These are phyloP conservation scores for Drosophila rellima DNA, from an alignment of 2,888 invertebrate species.

Conservation along the genomic window DNA sequence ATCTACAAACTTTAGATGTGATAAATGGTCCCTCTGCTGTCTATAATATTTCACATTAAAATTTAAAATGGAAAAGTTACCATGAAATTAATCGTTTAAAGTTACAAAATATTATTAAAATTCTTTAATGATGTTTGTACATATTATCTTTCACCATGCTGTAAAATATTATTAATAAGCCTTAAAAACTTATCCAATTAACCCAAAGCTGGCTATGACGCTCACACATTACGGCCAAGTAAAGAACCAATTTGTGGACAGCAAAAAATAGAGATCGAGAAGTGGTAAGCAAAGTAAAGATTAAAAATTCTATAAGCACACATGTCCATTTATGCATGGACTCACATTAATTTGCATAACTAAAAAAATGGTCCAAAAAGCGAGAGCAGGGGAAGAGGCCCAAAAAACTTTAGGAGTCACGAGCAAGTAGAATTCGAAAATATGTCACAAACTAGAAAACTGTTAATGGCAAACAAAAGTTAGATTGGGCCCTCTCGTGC, in stretches of 20 bases:
- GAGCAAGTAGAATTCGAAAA: slow-evolving; percentile 47
- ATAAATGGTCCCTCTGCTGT: background rate
- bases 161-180: slow-evolving; percentile 7
- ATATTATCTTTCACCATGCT: background rate
- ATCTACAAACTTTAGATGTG: no score
- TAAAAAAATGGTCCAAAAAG: slow-evolving; percentile 59
- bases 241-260: slow-evolving; percentile 4
- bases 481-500: slow-evolving; percentile 35
- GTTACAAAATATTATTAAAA: background rate
- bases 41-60: background rate
- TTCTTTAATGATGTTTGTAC: background rate
- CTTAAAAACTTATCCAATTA: slow-evolving; percentile 57
- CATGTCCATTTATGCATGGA: slow-evolving; percentile 68
- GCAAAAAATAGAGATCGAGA: slow-evolving; percentile 1
- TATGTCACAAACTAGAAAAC: slow-evolving; percentile 75
- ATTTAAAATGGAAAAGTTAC: background rate
- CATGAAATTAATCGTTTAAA: background rate
- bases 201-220: slow-evolving; percentile 1
- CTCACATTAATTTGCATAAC: slow-evolving; percentile 81
- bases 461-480: slow-evolving; percentile 63
- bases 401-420: slow-evolving; percentile 47
- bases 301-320: slow-evolving; percentile 71
- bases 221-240: slow-evolving; percentile 3
- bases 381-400: background rate
- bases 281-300: slow-evolving; percentile 6